Conservation (phyloP, 2,888 invertebrate species). For the Bugulina stolonifera region DNA sequence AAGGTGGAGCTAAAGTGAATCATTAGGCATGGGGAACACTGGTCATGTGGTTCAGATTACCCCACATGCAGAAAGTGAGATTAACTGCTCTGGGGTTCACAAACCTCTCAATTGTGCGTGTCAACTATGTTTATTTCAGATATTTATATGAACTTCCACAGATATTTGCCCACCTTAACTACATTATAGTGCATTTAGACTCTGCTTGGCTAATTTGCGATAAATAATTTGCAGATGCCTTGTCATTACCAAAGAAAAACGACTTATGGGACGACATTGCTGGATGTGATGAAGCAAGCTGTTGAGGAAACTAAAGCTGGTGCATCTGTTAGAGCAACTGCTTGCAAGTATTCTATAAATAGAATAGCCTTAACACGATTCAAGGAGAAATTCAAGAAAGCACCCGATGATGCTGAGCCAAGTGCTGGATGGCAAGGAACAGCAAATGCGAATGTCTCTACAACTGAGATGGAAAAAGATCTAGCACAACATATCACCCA, state of each 20-base stretch:
- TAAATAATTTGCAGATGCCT: slow-evolving; percentile 1
- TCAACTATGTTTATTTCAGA: background rate
- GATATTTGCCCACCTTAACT: background rate
- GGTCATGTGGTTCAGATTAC: slow-evolving; percentile 6
- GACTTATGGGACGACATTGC: background rate
- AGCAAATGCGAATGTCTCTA: background rate
- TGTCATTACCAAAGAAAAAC: background rate
- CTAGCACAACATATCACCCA: slow-evolving; percentile 27
- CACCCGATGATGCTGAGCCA: background rate
- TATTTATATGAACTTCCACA: background rate
- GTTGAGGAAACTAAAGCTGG: slow-evolving; percentile 4
- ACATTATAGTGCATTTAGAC: background rate
- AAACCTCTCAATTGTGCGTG: background rate
- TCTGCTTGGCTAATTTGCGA: background rate
- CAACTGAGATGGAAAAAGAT: slow-evolving; percentile 27
- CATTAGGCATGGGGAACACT: background rate
- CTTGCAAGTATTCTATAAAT: slow-evolving; percentile 16
- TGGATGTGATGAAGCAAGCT: background rate
- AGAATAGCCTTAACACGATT: slow-evolving; percentile 24
- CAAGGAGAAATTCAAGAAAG: slow-evolving; percentile 2
- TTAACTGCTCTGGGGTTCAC: background rate
- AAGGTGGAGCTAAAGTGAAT: background rate
- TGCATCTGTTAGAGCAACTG: slow-evolving; percentile 3
- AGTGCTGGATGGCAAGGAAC: slow-evolving; percentile 10
- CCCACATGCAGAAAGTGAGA: slow-evolving; percentile 5